These are phyloP conservation scores for Mareca strepera DNA, from an alignment of 2,797 vertebrate genomes.

Conservation along the genomic window DNA sequence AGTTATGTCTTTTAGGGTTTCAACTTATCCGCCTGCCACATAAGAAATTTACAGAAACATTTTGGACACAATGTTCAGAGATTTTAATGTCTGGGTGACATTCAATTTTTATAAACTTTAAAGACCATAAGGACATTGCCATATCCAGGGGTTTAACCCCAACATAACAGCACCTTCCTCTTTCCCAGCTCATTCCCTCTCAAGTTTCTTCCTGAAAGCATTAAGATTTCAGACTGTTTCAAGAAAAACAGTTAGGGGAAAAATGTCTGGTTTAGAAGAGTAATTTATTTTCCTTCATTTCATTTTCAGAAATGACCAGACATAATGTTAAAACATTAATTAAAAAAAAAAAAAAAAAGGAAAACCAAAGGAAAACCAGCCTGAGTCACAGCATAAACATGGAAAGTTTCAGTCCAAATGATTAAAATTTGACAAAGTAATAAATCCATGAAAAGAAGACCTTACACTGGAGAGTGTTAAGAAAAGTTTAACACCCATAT, in stretches of 20 bases:
- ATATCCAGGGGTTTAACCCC: background rate
- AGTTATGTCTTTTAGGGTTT: background rate
- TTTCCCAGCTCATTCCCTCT: constrained; percentile 3
- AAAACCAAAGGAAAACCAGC: background rate
- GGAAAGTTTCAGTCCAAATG: background rate
- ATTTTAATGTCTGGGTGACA: background rate
- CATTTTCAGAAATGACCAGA: constrained; percentile 43
- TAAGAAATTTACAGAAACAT: background rate
- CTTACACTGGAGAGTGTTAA: constrained; percentile 16
- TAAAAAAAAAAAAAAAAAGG: background rate
- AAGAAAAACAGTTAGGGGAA: constrained; percentile 40
- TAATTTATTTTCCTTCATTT: constrained; percentile 37
- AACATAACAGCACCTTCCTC: constrained; percentile 1
- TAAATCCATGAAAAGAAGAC: constrained; percentile 43
- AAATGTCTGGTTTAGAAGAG: constrained; percentile 41
- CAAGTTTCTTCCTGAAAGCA: background rate
- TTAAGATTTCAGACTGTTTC: constrained; percentile 23
- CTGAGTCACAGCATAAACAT: background rate
- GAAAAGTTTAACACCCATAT: constrained; percentile 24
- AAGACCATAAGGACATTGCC: background rate
- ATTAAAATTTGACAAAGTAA: constrained; percentile 45
- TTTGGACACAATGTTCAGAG: background rate
- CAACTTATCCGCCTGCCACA: background rate
- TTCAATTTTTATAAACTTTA: background rate
- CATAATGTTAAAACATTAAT: constrained; percentile 34